A percentile compares a stretch with the other conserved stretches of the same genome.
Evolutionary conservation across 2,797 vertebrate genomes (phyloP).

Genomic region (Lophotriccus pileatus): DNA sequence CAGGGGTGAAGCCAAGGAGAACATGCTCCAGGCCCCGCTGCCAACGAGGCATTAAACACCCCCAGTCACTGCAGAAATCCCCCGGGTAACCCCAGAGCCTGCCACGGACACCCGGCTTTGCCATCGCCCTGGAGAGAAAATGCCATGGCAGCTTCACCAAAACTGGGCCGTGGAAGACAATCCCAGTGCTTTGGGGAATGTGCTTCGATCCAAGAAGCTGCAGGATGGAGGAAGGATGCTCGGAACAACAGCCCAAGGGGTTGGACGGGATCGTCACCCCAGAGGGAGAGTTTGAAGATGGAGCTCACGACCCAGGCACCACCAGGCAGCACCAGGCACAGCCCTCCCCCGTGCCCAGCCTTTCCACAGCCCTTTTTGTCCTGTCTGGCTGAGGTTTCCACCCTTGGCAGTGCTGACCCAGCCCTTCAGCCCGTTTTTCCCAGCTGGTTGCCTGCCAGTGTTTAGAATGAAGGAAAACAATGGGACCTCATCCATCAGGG

Average conservation of each 20-base stretch:
- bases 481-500: not conserved
- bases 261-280: not conserved
- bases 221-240: not conserved
- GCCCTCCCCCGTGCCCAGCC: no score
- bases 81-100: not conserved
- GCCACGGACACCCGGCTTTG: not conserved
- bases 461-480: not conserved
- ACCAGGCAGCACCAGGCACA: no score
- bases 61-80: not conserved
- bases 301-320: not conserved
- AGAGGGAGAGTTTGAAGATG: not conserved
- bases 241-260: not conserved
- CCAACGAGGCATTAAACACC: rapidly evolving
- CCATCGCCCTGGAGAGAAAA: rapidly evolving
- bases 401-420: not conserved
- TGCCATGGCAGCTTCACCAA: rapidly evolving
- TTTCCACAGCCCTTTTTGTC: not conserved
- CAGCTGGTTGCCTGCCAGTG: not conserved
- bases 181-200: not conserved
- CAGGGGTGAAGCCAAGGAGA: not conserved
- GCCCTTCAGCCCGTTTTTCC: not conserved
- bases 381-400: not conserved
- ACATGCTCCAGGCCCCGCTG: rapidly evolving
- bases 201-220: not conserved
- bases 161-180: not conserved